phyloP scores from a whole-genome alignment of 2,797 vertebrate species.

The Rhodeus uyekii region DNA sequence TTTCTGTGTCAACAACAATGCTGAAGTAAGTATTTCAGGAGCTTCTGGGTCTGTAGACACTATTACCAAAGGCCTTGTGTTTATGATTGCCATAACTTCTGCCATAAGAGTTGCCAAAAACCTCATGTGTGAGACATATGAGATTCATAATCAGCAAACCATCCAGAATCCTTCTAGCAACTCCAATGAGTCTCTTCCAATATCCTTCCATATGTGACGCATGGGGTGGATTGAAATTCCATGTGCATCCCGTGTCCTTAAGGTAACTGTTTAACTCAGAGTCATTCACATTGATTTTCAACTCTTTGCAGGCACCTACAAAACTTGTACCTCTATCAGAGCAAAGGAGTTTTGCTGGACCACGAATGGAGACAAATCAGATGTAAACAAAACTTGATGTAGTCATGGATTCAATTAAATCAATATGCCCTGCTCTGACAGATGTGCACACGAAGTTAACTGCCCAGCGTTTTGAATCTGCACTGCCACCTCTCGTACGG shows the following conservation, averaged over 20 bases:
- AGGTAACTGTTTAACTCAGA: too few relatives aligned
- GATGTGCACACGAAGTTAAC: too few relatives aligned
- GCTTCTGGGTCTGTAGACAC: background rate
- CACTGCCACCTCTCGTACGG: too few relatives aligned
- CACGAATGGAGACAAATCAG: too few relatives aligned
- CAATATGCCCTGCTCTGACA: too few relatives aligned
- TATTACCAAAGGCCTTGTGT: background rate
- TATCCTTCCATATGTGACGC: background rate
- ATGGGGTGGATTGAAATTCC: background rate
- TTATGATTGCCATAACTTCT: background rate
- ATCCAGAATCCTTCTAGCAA: background rate
- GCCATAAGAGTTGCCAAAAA: background rate
- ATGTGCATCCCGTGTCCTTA: background rate
- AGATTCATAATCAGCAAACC: background rate
- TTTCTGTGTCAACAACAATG: background rate
- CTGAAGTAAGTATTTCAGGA: background rate
- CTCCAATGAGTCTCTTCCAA: background rate
- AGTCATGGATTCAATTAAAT: too few relatives aligned
- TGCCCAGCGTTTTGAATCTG: too few relatives aligned
- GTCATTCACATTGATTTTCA: background rate
- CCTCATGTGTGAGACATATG: background rate
- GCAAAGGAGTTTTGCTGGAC: background rate
- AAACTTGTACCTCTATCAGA: background rate
- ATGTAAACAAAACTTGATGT: too few relatives aligned
- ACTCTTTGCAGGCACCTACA: background rate